Base-by-base conservation (phyloP, 2,888 invertebrate genomes). In the Caenorhabditis zanzibari region DNA sequence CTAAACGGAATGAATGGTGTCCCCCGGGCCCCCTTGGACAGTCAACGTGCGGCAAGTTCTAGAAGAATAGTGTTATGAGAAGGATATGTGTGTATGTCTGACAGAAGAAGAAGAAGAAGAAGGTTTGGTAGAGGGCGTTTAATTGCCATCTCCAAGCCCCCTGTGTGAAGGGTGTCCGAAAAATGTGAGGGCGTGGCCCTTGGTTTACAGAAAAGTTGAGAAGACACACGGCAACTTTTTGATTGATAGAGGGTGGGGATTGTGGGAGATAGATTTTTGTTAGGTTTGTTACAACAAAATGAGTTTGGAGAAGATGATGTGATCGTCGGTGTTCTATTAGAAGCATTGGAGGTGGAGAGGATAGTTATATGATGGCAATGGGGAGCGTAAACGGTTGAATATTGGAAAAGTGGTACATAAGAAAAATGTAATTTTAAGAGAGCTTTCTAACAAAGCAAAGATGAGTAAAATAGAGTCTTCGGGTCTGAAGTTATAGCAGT, bases 1-100 rank as follows among this genome's bases (percentile, higher is more conserved):
- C 77, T 77, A 77, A 77, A 77, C 77, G 77, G 69, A 76, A 61
- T 61, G 73, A 68, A 52, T 54, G 68, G 66, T 68, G 59, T 59
- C 58, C 47, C 10, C 0, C 2, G n/a, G n/a, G 12, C n/a, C n/a
- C n/a, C n/a, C n/a, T n/a, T n/a, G n/a, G n/a, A n/a, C n/a, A n/a
- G n/a, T n/a, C n/a, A n/a, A 22, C 35, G 22, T 32, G n/a, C 28
- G 49, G 71, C 38, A 59, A 28, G 35, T 41, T 22, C 19, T 24
- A n/a, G 52, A 66, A 28, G n/a, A 24, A n/a, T 16, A 32, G 41
- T 49, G 32, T 69, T 71, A 58, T 58, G 59, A 59, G 54, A 41
- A 56, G 44, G 72, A 47, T 59, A 61, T 47, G 19, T n/a, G 44
- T 14, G 54, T 56, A 26, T 26, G 22, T 22, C n/a, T 22, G n/a